Percentiles rank a stretch among this genome's conserved stretches.
These are phyloP conservation scores for Camponotus vicinus DNA, from an alignment of 1,140 invertebrate genomes.

Conservation along the genomic window DNA sequence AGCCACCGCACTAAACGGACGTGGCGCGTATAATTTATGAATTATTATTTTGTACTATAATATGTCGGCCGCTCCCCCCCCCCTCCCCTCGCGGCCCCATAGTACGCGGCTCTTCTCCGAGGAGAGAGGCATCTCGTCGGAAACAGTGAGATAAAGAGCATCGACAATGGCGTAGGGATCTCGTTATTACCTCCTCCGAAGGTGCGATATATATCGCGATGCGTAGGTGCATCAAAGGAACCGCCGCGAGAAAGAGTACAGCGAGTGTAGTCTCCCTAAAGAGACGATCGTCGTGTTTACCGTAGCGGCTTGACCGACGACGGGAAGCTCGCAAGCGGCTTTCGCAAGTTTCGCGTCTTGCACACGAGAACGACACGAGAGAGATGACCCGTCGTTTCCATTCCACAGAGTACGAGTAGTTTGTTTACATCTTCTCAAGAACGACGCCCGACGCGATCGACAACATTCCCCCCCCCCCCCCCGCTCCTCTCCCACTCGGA, in stretches of 20 bases:
- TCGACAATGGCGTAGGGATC: slow-evolving; percentile 71
- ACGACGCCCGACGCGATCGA: neutral
- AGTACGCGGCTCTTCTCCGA: slow-evolving; percentile 65
- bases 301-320: too few species aligned
- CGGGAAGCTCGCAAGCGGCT: too few species aligned
- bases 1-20: slow-evolving; percentile 78
- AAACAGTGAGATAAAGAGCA: slow-evolving; percentile 76
- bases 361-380: too few species aligned
- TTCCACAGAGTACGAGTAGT: neutral
- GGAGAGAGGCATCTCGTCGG: slow-evolving; percentile 73
- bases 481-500: neutral
- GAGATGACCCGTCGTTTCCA: too few species aligned
- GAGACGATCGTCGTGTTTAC: too few species aligned
- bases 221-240: neutral
- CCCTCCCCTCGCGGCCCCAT: slow-evolving; percentile 28
- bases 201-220: neutral
- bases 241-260: neutral
- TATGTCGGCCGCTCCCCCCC: slow-evolving; percentile 70
- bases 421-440: neutral
- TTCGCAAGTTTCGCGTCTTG: too few species aligned
- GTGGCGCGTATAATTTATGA: slow-evolving; percentile 83
- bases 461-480: too few species aligned
- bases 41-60: slow-evolving; percentile 84
- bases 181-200: neutral
- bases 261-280: neutral